These are phyloP conservation scores for Stegophylla sp. DNA, from an alignment of 2,888 invertebrate species.

Conservation along the genomic window DNA sequence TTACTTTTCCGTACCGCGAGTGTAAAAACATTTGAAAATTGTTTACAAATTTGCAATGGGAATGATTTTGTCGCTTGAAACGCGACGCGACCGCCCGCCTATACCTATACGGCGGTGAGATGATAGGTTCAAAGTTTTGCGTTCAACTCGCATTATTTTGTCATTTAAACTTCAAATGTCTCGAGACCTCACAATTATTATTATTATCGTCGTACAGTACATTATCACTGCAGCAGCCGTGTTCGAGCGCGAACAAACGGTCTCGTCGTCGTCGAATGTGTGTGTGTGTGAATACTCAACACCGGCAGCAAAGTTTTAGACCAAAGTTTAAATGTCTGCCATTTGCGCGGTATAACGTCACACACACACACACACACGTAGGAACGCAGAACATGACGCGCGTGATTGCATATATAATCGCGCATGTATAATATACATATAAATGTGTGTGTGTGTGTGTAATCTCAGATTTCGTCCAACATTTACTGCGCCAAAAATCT, in stretches of 20 bases:
- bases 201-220: not conserved
- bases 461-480: too few relatives aligned
- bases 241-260: not conserved
- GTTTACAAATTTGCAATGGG: not conserved
- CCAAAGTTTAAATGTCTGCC: slow-evolving; percentile 12
- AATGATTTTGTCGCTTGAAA: not conserved
- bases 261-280: not conserved
- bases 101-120: not conserved
- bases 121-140: slow-evolving; percentile 5
- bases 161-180: not conserved
- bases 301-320: not conserved
- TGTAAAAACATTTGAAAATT: slow-evolving; percentile 1
- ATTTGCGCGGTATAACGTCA: too few relatives aligned
- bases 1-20: not conserved
- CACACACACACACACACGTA: too few relatives aligned
- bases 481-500: too few relatives aligned
- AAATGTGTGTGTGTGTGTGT: not conserved
- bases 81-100: not conserved
- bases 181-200: not conserved
- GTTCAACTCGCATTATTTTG: not conserved
- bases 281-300: not conserved
- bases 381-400: not conserved
- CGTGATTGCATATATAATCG: not conserved
- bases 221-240: not conserved
- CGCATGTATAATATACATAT: not conserved